Evolutionary conservation across 1,140 invertebrate genomes (phyloP), one percentile per base, ranked within the genome.

Genomic region (Diachasmimorpha longicaudata): DNA sequence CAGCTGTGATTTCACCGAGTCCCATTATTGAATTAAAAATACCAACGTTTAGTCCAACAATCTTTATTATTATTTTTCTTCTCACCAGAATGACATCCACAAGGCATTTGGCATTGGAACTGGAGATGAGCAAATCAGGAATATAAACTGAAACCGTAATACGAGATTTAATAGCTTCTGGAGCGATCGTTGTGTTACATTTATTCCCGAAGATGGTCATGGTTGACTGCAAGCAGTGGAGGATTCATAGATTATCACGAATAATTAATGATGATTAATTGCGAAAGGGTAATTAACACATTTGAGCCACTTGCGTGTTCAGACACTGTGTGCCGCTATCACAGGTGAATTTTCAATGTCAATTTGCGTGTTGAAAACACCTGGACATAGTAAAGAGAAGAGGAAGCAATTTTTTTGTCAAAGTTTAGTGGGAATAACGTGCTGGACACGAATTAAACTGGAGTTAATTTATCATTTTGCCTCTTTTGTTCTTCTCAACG

Each of bases 1-100:
- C 85, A 86, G 21, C 80, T 88, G 71, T 88, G 83, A 88, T 87
- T 76, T n/a, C n/a, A 48, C 71, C 79, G 67, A 63, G 70, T 72
- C 36, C 16, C 42, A 5, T 70, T 69, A 75, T 68, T 58, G n/a
- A 66, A 74, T 44, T 72, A 67, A 39, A 73, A n/a, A 70, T 23
- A 66, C 70, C 31, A 70, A 76, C 58, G n/a, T 44, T 58, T 73
- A 76, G 73, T 73, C 70, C 55, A 75, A 68, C 8, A 39, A n/a
- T 37, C 36, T 68, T 39, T 68, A 14, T 68, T 39, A 42, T 37
- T 37, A 0, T 68, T 39, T 72, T 74, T 76, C 75, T 77, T 69
- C 52, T 68, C 76, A 75, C 42, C 66, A 55, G 42, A 44, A 74
- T 73, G 71, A 63, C 16, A n/a, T 39, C 9, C 23, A 23, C 19